Conservation (phyloP, 2,888 invertebrate genomes). For the Metellina segmentata region DNA sequence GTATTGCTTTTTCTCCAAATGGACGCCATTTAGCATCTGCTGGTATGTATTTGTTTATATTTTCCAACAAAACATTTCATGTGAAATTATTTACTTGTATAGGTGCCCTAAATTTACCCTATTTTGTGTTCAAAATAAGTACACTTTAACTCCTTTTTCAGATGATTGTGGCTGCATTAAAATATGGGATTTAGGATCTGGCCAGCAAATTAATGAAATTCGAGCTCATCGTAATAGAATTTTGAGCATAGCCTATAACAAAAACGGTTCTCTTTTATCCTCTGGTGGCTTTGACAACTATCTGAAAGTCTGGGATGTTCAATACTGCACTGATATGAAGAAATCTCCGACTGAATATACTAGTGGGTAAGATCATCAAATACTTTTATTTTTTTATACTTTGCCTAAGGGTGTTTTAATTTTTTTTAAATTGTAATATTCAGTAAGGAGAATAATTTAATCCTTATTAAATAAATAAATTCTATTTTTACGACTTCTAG, state of each 20-base stretch:
- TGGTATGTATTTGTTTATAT: constrained; percentile 82
- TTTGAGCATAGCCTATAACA: constrained; percentile 85
- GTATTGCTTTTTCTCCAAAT: constrained; percentile 91
- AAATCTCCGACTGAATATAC: background rate
- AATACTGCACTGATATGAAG: background rate
- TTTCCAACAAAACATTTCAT: no score
- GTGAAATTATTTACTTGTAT: no score
- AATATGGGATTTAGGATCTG: constrained; percentile 88
- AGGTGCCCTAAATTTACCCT: no score
- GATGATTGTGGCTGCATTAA: constrained; percentile 87
- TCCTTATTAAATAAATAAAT: no score
- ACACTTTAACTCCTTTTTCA: constrained; percentile 78
- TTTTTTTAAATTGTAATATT: no score
- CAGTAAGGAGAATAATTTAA: no score
- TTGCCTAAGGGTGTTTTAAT: no score
- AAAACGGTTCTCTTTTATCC: constrained; percentile 84
- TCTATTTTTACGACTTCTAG: no score
- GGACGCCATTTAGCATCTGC: constrained; percentile 92
- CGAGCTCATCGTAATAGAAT: constrained; percentile 86
- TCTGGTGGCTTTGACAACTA: constrained; percentile 86
- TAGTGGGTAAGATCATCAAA: background rate
- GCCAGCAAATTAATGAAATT: constrained; percentile 85
- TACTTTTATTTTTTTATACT: no score
- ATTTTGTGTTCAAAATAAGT: no score
- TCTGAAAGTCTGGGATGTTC: constrained; percentile 85